Base-by-base conservation (phyloP, 2,888 invertebrate species). In the Maniola hyperantus region DNA sequence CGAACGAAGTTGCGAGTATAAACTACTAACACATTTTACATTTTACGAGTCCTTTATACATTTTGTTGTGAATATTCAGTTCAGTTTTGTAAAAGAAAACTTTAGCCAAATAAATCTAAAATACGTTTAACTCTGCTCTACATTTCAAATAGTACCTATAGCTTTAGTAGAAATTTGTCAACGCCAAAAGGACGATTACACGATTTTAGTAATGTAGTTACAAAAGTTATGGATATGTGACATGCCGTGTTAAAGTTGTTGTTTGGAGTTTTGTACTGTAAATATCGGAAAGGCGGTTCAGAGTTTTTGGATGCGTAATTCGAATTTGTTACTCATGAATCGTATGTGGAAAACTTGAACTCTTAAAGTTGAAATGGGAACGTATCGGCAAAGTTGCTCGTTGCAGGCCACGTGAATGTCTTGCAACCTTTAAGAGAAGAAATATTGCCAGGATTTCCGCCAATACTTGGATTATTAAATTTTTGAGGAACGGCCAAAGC, bases 301-400 rank as follows among this genome's bases (percentile, higher is more conserved):
- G 72, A 71, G 75, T 75, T 71, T 73, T 66, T 70, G 75, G 61
- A 74, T 77, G 75, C 71, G 78, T 78, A 82, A 82, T 76, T 80
- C 77, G 76, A 82, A 82, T 80, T 81, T 81, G 79, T 81, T 81
- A 83, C 81, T 81, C 79, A 79, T 80, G 80, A 79, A 81, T 79
- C 76, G 78, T 76, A 77, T 74, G 71, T 76, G 75, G 77, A 70
- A 74, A 83, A 83, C 76, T 82, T 80, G 76, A 77, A 76, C 76
- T 81, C 79, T 79, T 82, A 76, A 76, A 79, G 77, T 80, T 67
- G 69, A 71, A 71, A 76, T 73, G 74, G 71, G 74, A 80, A 76
- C 74, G 67, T 79, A 78, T 77, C 72, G 77, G 70, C 69, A 70
- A 82, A 82, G 78, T 83, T 83, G 72, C 73, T 74, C 78, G 77